Evolutionary conservation across 1,140 invertebrate species (phyloP).

Genomic region (Penaeus japonicus): DNA sequence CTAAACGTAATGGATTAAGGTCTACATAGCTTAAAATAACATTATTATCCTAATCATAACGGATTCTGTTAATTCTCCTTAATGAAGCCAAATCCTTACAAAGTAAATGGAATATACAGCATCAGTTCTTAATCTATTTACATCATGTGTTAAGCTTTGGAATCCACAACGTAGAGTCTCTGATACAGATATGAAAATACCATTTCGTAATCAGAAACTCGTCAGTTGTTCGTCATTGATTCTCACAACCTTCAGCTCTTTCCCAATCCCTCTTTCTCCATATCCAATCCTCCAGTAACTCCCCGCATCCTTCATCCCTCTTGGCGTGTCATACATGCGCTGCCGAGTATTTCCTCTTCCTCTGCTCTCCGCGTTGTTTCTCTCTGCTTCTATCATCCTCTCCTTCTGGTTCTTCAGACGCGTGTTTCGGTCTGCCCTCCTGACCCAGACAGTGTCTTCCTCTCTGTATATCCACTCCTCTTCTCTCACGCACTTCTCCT

Average conservation of each 20-base stretch:
- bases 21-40: too few relatives aligned
- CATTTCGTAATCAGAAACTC: neutral
- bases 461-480: conserved; percentile 43
- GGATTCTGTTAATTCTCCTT: too few relatives aligned
- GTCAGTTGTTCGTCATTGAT: conserved; percentile 37
- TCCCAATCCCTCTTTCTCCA: conserved; percentile 21
- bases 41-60: too few relatives aligned
- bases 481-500: conserved; percentile 27
- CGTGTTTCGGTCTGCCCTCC: conserved; percentile 31
- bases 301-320: neutral
- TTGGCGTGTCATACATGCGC: neutral
- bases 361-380: neutral
- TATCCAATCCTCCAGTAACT: conserved; percentile 48
- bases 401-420: conserved; percentile 34
- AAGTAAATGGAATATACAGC: too few relatives aligned
- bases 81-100: too few relatives aligned
- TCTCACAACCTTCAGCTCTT: conserved; percentile 38
- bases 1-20: too few relatives aligned
- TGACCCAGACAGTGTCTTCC: conserved; percentile 38
- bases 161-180: neutral
- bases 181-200: neutral
- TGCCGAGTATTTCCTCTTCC: neutral
- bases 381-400: conserved; percentile 29
- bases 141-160: neutral
- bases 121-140: too few relatives aligned